Evolutionary conservation across 2,888 invertebrate species (phyloP), one percentile per base, ranked within the genome.

Genomic region (Ochropleura plecta): DNA sequence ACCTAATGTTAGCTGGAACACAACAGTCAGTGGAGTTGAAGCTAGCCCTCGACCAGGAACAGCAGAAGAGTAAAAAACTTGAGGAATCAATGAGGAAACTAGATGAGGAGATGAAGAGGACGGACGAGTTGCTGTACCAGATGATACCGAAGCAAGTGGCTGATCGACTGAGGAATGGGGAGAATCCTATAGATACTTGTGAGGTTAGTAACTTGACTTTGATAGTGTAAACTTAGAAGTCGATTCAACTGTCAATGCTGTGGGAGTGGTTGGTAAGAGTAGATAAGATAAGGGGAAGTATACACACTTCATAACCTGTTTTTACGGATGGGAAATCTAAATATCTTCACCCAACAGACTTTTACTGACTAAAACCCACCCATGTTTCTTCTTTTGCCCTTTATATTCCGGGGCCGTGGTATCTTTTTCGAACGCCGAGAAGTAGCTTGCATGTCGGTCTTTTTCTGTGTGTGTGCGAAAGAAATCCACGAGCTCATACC

Each of bases 131-230:
- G 46, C 95, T 99, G 1, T 99, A 99, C 94, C 99, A 99, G 96
- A 99, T 99, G 99, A 99, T 99, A 96, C 99, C 99, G 49, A 99
- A 99, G 93, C 98, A 99, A 92, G 99, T 99, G 8, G 99, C 99
- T 0, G 99, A 99, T 93, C 97, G 99, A 65, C 96, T 99, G 71
- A 96, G 99, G 85, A 98, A 98, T 72, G 99, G 99, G n/a, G 99
- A 99, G 94, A 99, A 98, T 90, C 98, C 99, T 0, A 99, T 99
- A 70, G 99, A 99, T 88, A 99, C 99, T 18, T 99, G 99, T 92
- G 99, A 99, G 97, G 99, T 99, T 84, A 91, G 90, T 76, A 6
- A 53, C 4, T 0, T 8, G 53, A 44, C 2, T 18, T n/a, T 69
- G 18, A 20, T 40, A 44, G 18, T 68, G 3, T 18, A 10, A 44